Conservation (phyloP, 2,888 invertebrate genomes). For the Eumacrocentrus americanus region DNA sequence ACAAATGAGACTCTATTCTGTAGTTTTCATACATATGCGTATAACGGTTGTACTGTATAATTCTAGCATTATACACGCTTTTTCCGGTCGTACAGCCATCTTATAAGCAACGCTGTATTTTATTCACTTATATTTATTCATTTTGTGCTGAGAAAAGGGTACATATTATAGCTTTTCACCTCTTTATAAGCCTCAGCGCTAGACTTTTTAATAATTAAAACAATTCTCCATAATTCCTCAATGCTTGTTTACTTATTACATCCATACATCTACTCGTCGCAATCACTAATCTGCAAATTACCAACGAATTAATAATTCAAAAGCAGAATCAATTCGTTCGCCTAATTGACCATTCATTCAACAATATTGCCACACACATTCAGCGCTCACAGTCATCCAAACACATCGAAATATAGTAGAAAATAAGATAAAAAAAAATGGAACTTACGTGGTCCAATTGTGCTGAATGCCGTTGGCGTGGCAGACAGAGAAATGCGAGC, state of each 20-base stretch:
- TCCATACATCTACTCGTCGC: too few species aligned
- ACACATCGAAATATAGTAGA: background rate
- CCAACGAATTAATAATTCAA: too few species aligned
- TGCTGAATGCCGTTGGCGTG: conserved; percentile 68
- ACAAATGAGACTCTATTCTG: background rate
- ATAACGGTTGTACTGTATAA: background rate
- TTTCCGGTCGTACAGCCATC: background rate
- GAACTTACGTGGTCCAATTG: conserved; percentile 66
- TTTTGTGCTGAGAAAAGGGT: background rate
- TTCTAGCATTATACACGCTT: background rate
- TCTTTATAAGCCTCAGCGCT: too few species aligned
- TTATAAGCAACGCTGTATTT: too few species aligned
- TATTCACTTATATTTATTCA: background rate
- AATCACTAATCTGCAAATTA: too few species aligned
- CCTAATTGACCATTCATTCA: too few species aligned
- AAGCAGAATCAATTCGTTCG: too few species aligned
- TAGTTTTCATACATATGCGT: background rate
- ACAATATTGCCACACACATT: too few species aligned
- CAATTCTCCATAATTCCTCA: too few species aligned
- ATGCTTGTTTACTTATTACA: too few species aligned
- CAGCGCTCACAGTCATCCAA: too few species aligned
- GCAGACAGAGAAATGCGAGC: conserved; percentile 68
- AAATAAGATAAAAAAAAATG: conserved; percentile 9
- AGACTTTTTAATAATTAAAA: too few species aligned
- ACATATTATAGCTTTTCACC: background rate